Evolutionary conservation across 2,888 invertebrate species (phyloP).

Genomic region (Euphydryas editha): DNA sequence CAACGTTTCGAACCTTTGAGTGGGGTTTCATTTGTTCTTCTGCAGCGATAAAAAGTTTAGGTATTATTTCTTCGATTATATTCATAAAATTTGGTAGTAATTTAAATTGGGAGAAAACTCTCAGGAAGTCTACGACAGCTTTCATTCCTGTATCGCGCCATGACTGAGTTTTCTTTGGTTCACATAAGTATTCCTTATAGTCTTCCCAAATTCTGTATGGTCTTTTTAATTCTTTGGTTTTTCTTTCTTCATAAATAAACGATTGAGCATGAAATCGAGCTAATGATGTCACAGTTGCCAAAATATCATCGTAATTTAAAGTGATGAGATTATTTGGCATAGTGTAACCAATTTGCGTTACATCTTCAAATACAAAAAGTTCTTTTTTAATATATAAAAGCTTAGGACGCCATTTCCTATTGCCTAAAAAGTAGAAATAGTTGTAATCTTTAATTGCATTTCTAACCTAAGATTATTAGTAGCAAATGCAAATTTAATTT

Average conservation of each 20-base stretch:
- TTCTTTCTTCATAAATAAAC: slow-evolving; percentile 73
- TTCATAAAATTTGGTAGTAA: slow-evolving; percentile 50
- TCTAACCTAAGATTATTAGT: background rate
- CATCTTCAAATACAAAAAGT: slow-evolving; percentile 73
- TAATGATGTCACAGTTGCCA: slow-evolving; percentile 66
- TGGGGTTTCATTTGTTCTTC: slow-evolving; percentile 67
- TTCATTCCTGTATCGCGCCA: slow-evolving; percentile 70
- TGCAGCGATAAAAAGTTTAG: slow-evolving; percentile 56
- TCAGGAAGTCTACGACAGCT: slow-evolving; percentile 66
- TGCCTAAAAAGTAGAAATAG: slow-evolving; percentile 47
- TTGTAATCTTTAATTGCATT: background rate
- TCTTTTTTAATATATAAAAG: slow-evolving; percentile 57
- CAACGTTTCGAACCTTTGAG: slow-evolving; percentile 70
- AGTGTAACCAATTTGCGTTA: slow-evolving; percentile 58
- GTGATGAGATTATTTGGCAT: slow-evolving; percentile 58
- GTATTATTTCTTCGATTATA: slow-evolving; percentile 53
- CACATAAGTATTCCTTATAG: slow-evolving; percentile 60
- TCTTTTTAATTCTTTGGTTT: slow-evolving; percentile 57
- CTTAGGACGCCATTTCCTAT: slow-evolving; percentile 65
- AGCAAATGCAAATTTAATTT: too few species aligned
- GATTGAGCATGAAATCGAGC: slow-evolving; percentile 80
- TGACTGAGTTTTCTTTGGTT: slow-evolving; percentile 50
- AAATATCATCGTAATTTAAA: slow-evolving; percentile 67
- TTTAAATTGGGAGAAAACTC: slow-evolving; percentile 63
- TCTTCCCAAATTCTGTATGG: slow-evolving; percentile 70